phyloP scores from a whole-genome alignment of 2,888 invertebrate genomes.

The Podotricha telesiphe region DNA sequence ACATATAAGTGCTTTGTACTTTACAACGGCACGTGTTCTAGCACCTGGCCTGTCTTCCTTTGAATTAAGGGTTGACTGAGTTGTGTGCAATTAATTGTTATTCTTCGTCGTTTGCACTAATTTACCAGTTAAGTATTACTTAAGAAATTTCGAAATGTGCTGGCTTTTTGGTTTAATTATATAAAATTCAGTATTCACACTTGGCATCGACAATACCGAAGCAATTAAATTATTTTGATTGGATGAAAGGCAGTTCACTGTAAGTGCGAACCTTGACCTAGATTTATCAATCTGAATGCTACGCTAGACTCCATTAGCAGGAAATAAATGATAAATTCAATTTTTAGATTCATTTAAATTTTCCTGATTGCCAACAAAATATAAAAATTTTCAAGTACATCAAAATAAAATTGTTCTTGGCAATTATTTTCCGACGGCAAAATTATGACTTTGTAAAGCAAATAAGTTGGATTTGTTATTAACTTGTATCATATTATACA shows the following conservation, averaged over 20 bases:
- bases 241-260: conserved; percentile 23
- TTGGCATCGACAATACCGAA: conserved; percentile 22
- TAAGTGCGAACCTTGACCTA: conserved; percentile 24
- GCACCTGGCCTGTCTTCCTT: conserved; percentile 40
- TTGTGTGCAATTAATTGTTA: conserved; percentile 31
- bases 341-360: conserved; percentile 18
- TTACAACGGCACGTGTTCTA: conserved; percentile 41
- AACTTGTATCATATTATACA: not conserved
- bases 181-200: conserved; percentile 16
- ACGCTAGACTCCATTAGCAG: conserved; percentile 17
- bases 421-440: not conserved
- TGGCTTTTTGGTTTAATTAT: not conserved
- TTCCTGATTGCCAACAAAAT: conserved; percentile 17
- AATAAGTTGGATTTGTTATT: not conserved
- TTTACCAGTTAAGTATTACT: conserved; percentile 7
- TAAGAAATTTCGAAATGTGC: conserved; percentile 6
- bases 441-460: not conserved
- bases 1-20: conserved; percentile 40
- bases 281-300: conserved; percentile 20
- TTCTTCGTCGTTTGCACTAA: conserved; percentile 11
- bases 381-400: conserved; percentile 4
- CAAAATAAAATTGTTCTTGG: conserved; percentile 8
- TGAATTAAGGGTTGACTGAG: conserved; percentile 31
- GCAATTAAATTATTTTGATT: conserved; percentile 27
- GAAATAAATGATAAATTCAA: conserved; percentile 24